These are phyloP conservation scores for Drosophila austrosaltans DNA, from an alignment of 2,888 invertebrate species.

Conservation along the genomic window DNA sequence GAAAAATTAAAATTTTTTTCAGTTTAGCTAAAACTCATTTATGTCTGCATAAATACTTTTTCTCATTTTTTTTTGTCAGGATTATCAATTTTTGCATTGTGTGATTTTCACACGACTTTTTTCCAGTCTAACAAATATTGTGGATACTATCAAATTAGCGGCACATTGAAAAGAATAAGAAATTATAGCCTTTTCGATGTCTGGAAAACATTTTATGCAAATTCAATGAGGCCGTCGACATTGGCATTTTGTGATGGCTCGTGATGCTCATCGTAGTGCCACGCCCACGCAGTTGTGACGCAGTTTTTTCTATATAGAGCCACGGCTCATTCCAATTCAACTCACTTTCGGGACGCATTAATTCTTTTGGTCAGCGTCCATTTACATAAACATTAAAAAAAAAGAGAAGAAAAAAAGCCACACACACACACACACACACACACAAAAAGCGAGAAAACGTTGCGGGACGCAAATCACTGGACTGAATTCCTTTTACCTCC, in stretches of 20 bases:
- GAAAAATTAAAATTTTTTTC: too few relatives aligned
- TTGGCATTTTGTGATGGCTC: conserved; percentile 21
- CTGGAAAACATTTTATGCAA: conserved; percentile 51
- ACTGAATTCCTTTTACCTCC: conserved; percentile 24
- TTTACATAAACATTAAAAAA: conserved; percentile 60
- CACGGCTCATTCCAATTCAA: conserved; percentile 63
- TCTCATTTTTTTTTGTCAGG: conserved; percentile 10
- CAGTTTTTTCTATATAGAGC: conserved; percentile 9
- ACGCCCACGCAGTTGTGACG: conserved; percentile 19
- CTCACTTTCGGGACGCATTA: conserved; percentile 63
- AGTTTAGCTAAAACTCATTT: too few relatives aligned
- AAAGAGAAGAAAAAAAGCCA: conserved; percentile 1
- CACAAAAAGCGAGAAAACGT: conserved; percentile 33
- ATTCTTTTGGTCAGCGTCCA: conserved; percentile 65
- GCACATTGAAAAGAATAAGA: conserved; percentile 24
- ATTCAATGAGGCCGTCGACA: conserved; percentile 43
- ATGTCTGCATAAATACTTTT: conserved; percentile 20
- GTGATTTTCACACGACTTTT: not conserved
- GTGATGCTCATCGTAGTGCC: conserved; percentile 5
- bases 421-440: conserved; percentile 51
- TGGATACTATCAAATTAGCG: conserved; percentile 44
- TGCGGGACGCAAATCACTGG: conserved; percentile 50
- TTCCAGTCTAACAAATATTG: conserved; percentile 22
- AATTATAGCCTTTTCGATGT: conserved; percentile 39
- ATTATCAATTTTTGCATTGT: not conserved